Base-by-base conservation (phyloP, 2,797 vertebrate genomes). In the Meriones psammophilus region DNA sequence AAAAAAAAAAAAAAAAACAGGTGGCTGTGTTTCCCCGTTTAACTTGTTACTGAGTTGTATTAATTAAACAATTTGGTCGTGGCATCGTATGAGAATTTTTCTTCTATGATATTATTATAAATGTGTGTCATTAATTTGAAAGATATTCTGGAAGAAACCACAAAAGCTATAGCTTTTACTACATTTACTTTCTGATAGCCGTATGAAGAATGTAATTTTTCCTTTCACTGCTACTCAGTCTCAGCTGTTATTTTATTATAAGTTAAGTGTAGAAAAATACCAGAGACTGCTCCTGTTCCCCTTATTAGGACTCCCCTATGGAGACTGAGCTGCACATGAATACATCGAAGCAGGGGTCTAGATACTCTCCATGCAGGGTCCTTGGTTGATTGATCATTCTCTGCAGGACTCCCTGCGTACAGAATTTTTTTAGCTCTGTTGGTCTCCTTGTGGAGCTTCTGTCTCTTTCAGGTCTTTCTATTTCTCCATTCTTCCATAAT, bases 21-120 rank as follows among this genome's bases (percentile, higher is more conserved):
- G 13, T 26, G 5, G 13, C 22, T 24, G 5, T 30, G 26, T 2
- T 15, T n/a, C 15, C 84, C 2, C 1, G 0, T 14, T 18, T 33
- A 24, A 54, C 33, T 73, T 79, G 54, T 73, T 88, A 46, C 7
- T 88, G n/a, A 42, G 77, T 14, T 46, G 28, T 24, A 18, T 76
- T 71, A 76, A 79, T 26, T 12, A 69, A 33, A 13, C 14, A 8
- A 8, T n/a, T 87, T 78, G 28, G 26, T 12, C 30, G 10, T 60
- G 56, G 33, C 20, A 62, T 71, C 18, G 12, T 36, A 54, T 73
- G 68, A 26, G 24, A 64, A 64, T 12, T 58, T 84, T 50, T 74
- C 3, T 46, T 83, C 62, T 62, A 5, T 69, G 46, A 50, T 14
- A 8, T 15, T 62, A 15, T 15, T 39, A 13, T 36, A 12, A 71